A percentile compares a stretch with the other conserved stretches of the same genome.
phyloP scores from a whole-genome alignment of 2,797 vertebrate genomes.

The Sebastes jordani region DNA sequence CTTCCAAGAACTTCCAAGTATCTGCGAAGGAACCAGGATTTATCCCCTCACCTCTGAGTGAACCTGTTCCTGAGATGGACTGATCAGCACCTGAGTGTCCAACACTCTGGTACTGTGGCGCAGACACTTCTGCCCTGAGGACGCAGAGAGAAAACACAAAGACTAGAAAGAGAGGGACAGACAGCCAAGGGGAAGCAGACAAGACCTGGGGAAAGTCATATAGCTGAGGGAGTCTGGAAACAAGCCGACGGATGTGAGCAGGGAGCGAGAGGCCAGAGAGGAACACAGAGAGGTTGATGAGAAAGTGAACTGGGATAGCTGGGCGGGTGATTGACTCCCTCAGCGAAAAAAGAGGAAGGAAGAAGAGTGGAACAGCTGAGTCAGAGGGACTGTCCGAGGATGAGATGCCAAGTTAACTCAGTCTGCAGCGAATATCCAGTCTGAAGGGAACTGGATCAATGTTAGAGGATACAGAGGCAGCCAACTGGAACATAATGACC shows the following conservation, averaged over 20 bases:
- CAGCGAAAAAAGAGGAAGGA: conserved; percentile 27
- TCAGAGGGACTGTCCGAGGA: conserved; percentile 43
- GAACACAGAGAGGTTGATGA: not conserved
- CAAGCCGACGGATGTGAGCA: not conserved
- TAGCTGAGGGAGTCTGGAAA: conserved; percentile 18
- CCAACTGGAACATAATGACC: conserved; percentile 28
- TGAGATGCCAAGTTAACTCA: conserved; percentile 46
- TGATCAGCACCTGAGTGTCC: conserved; percentile 91
- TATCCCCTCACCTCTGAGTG: conserved; percentile 87
- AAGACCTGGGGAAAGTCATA: conserved; percentile 1
- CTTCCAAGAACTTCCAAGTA: not conserved
- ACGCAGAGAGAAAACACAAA: conserved; percentile 28
- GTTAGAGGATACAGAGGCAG: conserved; percentile 29
- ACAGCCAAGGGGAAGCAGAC: not conserved
- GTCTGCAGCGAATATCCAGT: conserved; percentile 30
- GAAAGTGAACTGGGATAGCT: conserved; percentile 15
- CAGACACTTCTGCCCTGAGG: conserved; percentile 88
- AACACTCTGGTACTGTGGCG: conserved; percentile 87
- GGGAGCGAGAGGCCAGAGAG: not conserved
- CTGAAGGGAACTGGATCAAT: conserved; percentile 38
- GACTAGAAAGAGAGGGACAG: conserved; percentile 6
- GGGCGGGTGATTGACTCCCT: conserved; percentile 1
- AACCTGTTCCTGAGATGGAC: conserved; percentile 88
- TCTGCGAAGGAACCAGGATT: not conserved
- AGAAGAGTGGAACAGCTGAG: conserved; percentile 57